Evolutionary conservation across 2,797 vertebrate species (phyloP), one percentile per base, ranked within the genome.

Genomic region (Benthosema pterotum): DNA sequence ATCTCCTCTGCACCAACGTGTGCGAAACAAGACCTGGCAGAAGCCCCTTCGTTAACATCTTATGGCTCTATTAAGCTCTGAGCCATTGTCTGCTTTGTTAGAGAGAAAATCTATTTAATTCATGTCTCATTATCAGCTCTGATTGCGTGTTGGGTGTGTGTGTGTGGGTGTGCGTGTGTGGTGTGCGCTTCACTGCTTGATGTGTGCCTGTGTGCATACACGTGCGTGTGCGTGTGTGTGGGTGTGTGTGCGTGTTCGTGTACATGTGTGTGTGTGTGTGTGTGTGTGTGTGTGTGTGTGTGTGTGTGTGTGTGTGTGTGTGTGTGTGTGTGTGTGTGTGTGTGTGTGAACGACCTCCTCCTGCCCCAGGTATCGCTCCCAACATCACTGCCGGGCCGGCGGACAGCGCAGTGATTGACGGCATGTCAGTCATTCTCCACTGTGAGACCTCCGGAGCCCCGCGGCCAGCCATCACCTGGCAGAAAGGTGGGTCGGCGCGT

Each of bases 381-480:
- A 99, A 98, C 90, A 99, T 99, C 90, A 99, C 97, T 8, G 92
- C 93, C 9, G 97, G 96, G 7, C 97, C 97, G 15, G 88, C 94
- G 70, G 97, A 99, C 93, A 98, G 96, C 87, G 94, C 96, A 0
- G 97, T 99, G 88, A 99, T 98, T 19, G 97, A 98, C 0, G 91
- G 97, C 84, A 96, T 96, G 93, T 94, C 97, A 0, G 93, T 98
- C 56, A 93, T 99, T 47, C 90, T 99, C 70, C 95, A 94, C 67
- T 99, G 97, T 1, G 95, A 98, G 92, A 99, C 97, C 25, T 96
- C 96, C 0, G 97, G 97, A 71, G 97, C 97, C 0, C 97, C 97
- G 0, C 91, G 96, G 56, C 97, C 97, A 0, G 96, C 96, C 77
- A 97, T 99, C 91, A 97, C 96, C 19, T 99, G 96, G 97, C 96